Conservation (phyloP, 2,797 vertebrate species). For the Galagoides demidoff region DNA sequence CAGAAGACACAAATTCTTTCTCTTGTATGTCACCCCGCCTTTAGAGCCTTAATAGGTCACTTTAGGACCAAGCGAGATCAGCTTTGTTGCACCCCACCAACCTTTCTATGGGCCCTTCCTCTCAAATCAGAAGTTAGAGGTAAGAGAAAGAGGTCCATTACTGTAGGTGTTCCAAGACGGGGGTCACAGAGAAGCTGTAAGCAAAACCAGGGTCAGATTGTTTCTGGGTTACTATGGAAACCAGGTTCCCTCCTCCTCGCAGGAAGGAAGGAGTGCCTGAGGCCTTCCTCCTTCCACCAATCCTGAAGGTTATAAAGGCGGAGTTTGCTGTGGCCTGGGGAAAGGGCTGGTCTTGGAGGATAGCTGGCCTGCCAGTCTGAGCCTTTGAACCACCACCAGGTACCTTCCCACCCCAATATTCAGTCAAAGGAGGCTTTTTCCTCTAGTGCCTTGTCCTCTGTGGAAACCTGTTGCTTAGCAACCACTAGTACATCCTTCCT, state of each 20-base stretch:
- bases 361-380: neutral
- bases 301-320: slow-evolving; percentile 45
- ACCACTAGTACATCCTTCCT: slow-evolving; percentile 80
- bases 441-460: slow-evolving; percentile 75
- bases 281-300: slow-evolving; percentile 59
- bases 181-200: slow-evolving; percentile 51
- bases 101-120: neutral
- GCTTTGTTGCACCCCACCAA: slow-evolving; percentile 9
- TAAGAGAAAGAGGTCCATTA: neutral
- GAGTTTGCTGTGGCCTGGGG: slow-evolving; percentile 39
- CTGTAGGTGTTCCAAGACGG: neutral
- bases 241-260: slow-evolving; percentile 68
- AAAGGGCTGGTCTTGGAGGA: slow-evolving; percentile 32
- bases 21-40: slow-evolving; percentile 11
- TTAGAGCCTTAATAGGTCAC: slow-evolving; percentile 47
- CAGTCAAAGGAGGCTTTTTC: slow-evolving; percentile 64
- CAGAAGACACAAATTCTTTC: slow-evolving; percentile 24
- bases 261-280: slow-evolving; percentile 40
- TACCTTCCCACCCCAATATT: slow-evolving; percentile 42
- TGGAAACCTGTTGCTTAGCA: slow-evolving; percentile 86
- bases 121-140: slow-evolving; percentile 19
- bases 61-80: slow-evolving; percentile 16
- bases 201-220: slow-evolving; percentile 54
- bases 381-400: slow-evolving; percentile 54
- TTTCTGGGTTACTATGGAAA: slow-evolving; percentile 76